Conservation (phyloP, 2,113 vertebrate species). For the Cathartes aura region DNA sequence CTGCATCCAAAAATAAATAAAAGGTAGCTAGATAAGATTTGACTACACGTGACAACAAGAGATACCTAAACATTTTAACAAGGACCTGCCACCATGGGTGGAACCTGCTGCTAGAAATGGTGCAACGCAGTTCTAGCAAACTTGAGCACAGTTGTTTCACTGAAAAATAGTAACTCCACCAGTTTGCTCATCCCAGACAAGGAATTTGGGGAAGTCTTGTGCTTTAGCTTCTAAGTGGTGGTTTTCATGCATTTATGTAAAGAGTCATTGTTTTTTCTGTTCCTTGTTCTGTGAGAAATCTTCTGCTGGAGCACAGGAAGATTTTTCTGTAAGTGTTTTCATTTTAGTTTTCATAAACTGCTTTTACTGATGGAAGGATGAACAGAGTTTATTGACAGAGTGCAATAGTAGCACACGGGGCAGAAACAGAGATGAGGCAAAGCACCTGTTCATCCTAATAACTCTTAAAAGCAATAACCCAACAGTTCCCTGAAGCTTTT, state of each 20-base stretch:
- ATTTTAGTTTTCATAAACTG: not conserved
- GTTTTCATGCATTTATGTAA: not conserved
- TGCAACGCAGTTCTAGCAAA: not conserved
- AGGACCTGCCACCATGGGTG: not conserved
- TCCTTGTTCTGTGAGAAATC: not conserved
- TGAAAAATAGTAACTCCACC: not conserved
- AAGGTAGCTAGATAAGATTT: not conserved
- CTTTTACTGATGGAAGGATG: not conserved
- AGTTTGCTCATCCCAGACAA: not conserved
- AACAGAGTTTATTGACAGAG: not conserved
- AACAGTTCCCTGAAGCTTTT: not conserved
- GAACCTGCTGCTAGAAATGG: not conserved
- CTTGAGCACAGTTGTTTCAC: not conserved
- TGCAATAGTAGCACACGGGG: fast-evolving
- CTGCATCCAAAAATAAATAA: not conserved
- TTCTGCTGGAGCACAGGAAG: not conserved
- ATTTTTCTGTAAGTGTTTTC: not conserved
- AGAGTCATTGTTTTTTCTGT: not conserved
- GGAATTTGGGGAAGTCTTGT: not conserved
- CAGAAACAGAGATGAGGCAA: not conserved
- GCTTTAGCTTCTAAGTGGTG: not conserved
- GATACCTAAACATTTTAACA: not conserved
- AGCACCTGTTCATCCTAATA: not conserved
- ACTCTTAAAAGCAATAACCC: not conserved
- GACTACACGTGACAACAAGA: not conserved